Evolutionary conservation across 1,140 invertebrate species (phyloP), one percentile per base, ranked within the genome.

Genomic region (Formica selysi): DNA sequence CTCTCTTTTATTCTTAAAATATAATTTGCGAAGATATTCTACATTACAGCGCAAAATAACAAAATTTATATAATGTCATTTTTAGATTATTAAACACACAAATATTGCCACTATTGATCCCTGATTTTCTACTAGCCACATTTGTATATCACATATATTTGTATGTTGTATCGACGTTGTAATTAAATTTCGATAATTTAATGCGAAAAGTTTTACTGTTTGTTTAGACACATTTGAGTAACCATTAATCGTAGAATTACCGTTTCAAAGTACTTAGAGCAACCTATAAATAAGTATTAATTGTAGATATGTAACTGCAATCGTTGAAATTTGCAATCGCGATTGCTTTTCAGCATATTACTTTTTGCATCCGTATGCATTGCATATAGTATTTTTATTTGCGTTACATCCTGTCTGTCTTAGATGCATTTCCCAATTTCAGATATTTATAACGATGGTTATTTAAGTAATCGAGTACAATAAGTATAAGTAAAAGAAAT

Each of bases 351-450:
- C 67, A 80, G 13, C 6, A 61, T 81, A 54, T 80, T 71, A 85
- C n/a, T 76, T 54, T 44, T 79, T 36, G 13, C 59, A 59, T 78
- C 19, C 36, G 38, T 29, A 54, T 76, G 51, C 61, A 64, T 67
- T 54, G 57, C 22, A 19, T 38, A 3, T 65, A 85, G 13, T 26
- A 48, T 74, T 71, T 83, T 84, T 65, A 62, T 86, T 61, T 98
- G 98, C 90, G 97, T 98, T 6, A 96, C 96, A 3, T 98, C 22
- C 74, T 57, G 44, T 11, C 48, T 61, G 10, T 29, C 38, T 29
- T 76, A 19, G 22, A 64, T 48, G 11, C 44, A 86, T 71, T 73
- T 54, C 16, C 61, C 36, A 80, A 54, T 84, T 83, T 26, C 67
- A 48, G 13, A 6, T 90, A 90, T 90, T 90, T 90, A 87, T 89